These are phyloP conservation scores for Eupeodes corollae DNA, from an alignment of 1,140 invertebrate genomes.

Conservation along the genomic window DNA sequence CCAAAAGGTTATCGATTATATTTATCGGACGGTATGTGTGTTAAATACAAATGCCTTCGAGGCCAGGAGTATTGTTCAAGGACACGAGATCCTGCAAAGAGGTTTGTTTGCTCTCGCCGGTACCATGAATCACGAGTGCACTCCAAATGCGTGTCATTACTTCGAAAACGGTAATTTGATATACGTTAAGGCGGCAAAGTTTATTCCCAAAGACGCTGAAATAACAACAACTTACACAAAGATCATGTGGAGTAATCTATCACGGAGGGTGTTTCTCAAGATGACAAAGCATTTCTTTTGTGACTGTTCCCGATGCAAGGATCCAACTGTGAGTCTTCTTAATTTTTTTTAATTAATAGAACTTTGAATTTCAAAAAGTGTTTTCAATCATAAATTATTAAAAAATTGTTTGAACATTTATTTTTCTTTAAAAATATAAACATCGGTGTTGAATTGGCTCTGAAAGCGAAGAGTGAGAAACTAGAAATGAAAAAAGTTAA, in stretches of 20 bases:
- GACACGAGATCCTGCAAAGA: conserved; percentile 44
- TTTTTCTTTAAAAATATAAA: too few species aligned
- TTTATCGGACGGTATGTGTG: conserved; percentile 42
- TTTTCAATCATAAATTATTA: too few species aligned
- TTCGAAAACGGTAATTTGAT: conserved; percentile 49
- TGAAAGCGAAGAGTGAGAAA: too few species aligned
- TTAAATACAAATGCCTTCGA: conserved; percentile 68
- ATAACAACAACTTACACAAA: conserved; percentile 62
- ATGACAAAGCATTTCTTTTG: conserved; percentile 67
- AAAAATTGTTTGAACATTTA: too few species aligned
- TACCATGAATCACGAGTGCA: conserved; percentile 63
- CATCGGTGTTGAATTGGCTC: too few species aligned
- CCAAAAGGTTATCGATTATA: conserved; percentile 46
- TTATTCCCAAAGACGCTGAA: conserved; percentile 52
- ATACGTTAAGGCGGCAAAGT: conserved; percentile 47
- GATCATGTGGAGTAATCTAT: conserved; percentile 57
- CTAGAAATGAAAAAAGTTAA: too few species aligned
- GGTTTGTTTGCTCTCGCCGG: conserved; percentile 62
- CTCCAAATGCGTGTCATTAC: conserved; percentile 58
- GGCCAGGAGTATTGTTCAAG: conserved; percentile 42
- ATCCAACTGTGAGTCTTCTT: conserved; percentile 47
- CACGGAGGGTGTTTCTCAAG: conserved; percentile 50
- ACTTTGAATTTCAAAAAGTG: too few species aligned
- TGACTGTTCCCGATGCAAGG: conserved; percentile 54
- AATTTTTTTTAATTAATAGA: too few species aligned